phyloP scores from a whole-genome alignment of 2,888 invertebrate species.

The Eulithis testata region DNA sequence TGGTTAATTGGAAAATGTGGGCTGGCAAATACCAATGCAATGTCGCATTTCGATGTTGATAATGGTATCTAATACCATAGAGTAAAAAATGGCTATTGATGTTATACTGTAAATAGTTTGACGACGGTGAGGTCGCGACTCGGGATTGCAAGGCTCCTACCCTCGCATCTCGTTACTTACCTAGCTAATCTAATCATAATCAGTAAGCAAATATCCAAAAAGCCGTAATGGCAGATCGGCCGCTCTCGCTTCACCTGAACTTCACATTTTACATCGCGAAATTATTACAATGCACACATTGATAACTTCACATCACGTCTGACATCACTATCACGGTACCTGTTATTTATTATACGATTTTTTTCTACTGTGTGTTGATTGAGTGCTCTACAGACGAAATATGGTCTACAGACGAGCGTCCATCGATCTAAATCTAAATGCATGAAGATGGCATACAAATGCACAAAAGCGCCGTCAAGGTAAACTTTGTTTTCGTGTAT shows the following conservation, averaged over 20 bases:
- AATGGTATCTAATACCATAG: constrained; percentile 66
- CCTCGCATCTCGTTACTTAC: constrained; percentile 62
- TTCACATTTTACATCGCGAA: constrained; percentile 6
- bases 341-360: constrained; percentile 39
- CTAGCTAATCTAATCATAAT: constrained; percentile 40
- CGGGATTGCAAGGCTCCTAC: constrained; percentile 44
- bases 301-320: constrained; percentile 54
- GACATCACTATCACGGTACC: constrained; percentile 49
- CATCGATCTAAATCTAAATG: background rate
- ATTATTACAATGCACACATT: constrained; percentile 16
- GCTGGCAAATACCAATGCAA: constrained; percentile 71
- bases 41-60: constrained; percentile 67
- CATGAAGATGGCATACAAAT: background rate
- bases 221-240: constrained; percentile 61
- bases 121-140: constrained; percentile 55
- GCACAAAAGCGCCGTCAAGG: background rate
- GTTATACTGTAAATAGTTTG: constrained; percentile 57
- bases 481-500: background rate
- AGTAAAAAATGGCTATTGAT: constrained; percentile 63
- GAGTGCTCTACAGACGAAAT: background rate
- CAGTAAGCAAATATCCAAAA: constrained; percentile 26
- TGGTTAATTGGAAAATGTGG: constrained; percentile 69
- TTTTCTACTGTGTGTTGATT: constrained; percentile 2
- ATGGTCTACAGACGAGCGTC: background rate
- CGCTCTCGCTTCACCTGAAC: constrained; percentile 72